Evolutionary conservation across 2,888 invertebrate genomes (phyloP).

Genomic region (Catocala sponsa): DNA sequence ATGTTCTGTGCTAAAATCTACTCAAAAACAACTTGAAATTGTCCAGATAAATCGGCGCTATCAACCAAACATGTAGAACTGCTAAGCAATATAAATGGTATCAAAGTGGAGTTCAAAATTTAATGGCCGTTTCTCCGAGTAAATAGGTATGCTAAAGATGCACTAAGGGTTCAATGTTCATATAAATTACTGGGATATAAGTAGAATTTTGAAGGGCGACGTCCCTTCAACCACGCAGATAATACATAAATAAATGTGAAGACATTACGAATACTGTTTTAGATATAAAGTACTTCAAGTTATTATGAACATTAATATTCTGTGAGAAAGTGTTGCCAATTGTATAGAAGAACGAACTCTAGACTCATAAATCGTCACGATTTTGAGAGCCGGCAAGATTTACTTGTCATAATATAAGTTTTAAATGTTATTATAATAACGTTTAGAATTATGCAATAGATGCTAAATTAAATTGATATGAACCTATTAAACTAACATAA

Average conservation of each 20-base stretch:
- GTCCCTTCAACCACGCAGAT: conserved; percentile 37
- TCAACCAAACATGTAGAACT: background rate
- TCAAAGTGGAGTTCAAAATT: conserved; percentile 9
- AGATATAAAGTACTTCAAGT: background rate
- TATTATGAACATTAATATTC: background rate
- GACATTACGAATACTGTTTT: background rate
- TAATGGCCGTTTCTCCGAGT: conserved; percentile 7
- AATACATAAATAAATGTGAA: conserved; percentile 25
- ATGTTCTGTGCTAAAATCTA: too few species aligned
- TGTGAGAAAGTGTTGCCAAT: too few species aligned
- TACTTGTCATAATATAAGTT: too few species aligned
- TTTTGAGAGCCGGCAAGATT: too few species aligned
- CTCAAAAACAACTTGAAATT: background rate
- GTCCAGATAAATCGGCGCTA: background rate
- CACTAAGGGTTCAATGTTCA: conserved; percentile 39
- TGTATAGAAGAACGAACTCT: too few species aligned
- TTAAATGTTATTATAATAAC: too few species aligned
- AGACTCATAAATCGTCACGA: too few species aligned
- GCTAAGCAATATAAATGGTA: background rate
- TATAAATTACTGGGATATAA: conserved; percentile 41
- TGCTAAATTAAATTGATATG: too few species aligned
- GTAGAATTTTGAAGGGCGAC: conserved; percentile 47
- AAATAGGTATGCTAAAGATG: conserved; percentile 15
- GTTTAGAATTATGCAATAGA: too few species aligned
- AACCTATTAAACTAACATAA: too few species aligned